These are phyloP conservation scores for Aythya baeri DNA, from an alignment of 2,113 vertebrate species.

Conservation along the genomic window DNA sequence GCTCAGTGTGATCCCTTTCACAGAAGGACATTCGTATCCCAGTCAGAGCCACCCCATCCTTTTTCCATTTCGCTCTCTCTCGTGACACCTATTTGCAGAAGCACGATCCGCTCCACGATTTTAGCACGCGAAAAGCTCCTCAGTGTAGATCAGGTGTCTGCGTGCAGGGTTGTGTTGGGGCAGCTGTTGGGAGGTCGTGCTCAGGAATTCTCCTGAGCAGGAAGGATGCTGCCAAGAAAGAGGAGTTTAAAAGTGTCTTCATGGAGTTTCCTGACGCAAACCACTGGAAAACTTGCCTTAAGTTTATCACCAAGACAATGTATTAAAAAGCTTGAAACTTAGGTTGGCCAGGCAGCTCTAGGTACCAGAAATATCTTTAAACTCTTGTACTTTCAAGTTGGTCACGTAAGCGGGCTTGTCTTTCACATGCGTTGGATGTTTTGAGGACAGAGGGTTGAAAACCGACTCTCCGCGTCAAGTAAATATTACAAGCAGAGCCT, in stretches of 20 bases:
- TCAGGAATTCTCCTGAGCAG: background rate
- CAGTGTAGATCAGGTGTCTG: background rate
- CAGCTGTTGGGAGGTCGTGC: constrained; percentile 35
- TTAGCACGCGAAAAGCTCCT: background rate
- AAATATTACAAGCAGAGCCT: background rate
- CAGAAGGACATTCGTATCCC: background rate
- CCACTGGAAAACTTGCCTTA: background rate
- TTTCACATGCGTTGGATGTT: constrained; percentile 4
- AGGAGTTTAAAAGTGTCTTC: background rate
- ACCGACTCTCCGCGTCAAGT: background rate
- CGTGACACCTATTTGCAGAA: background rate
- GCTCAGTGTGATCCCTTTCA: fast-evolving
- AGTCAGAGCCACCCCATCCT: background rate
- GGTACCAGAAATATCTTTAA: background rate
- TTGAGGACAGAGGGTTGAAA: constrained; percentile 29
- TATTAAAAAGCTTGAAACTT: background rate
- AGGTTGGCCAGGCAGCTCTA: background rate
- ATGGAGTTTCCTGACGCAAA: background rate
- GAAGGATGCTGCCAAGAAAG: background rate
- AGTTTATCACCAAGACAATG: background rate
- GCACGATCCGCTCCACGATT: background rate
- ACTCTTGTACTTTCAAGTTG: background rate
- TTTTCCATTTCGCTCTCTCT: fast-evolving
- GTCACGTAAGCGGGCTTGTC: constrained; percentile 5
- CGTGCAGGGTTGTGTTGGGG: background rate